Percentiles rank a stretch among this genome's conserved stretches.
phyloP scores from a whole-genome alignment of 2,797 vertebrate genomes.

The Catostomus latipinnis region DNA sequence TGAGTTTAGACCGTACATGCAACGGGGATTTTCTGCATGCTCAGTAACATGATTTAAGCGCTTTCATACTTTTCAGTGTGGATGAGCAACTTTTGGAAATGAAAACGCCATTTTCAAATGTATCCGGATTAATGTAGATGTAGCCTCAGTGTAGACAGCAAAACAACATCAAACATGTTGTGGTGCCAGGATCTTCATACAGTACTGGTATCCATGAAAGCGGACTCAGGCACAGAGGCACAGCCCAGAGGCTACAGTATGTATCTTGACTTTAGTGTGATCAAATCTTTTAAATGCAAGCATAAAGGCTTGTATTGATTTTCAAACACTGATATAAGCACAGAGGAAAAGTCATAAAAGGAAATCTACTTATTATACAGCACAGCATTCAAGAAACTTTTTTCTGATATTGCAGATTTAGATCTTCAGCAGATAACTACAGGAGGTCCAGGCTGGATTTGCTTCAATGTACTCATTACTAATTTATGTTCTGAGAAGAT shows the following conservation, averaged over 20 bases:
- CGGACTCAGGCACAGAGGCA: slow-evolving; percentile 28
- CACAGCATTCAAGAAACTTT: slow-evolving; percentile 1
- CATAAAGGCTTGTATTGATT: slow-evolving; percentile 28
- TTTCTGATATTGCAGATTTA: slow-evolving; percentile 29
- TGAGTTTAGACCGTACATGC: too few relatives aligned
- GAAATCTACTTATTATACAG: slow-evolving; percentile 30
- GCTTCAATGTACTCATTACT: slow-evolving; percentile 9
- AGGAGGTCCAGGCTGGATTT: background rate
- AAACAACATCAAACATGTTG: slow-evolving; percentile 51
- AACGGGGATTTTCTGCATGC: too few relatives aligned
- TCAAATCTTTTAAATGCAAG: slow-evolving; percentile 32
- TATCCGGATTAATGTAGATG: too few relatives aligned
- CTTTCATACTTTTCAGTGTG: too few relatives aligned
- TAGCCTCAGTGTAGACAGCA: slow-evolving; percentile 35
- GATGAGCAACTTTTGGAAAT: too few relatives aligned
- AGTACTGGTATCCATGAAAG: slow-evolving; percentile 16
- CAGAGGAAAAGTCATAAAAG: background rate
- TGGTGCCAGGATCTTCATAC: slow-evolving; percentile 25
- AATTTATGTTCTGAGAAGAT: slow-evolving; percentile 13
- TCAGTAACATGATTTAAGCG: too few relatives aligned
- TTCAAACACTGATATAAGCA: slow-evolving; percentile 26
- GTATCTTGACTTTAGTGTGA: slow-evolving; percentile 13
- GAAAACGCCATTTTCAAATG: too few relatives aligned
- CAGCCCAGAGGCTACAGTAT: slow-evolving; percentile 17
- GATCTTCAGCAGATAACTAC: slow-evolving; percentile 22